phyloP scores from a whole-genome alignment of 2,113 vertebrate species.

The Colossoma macropomum region DNA sequence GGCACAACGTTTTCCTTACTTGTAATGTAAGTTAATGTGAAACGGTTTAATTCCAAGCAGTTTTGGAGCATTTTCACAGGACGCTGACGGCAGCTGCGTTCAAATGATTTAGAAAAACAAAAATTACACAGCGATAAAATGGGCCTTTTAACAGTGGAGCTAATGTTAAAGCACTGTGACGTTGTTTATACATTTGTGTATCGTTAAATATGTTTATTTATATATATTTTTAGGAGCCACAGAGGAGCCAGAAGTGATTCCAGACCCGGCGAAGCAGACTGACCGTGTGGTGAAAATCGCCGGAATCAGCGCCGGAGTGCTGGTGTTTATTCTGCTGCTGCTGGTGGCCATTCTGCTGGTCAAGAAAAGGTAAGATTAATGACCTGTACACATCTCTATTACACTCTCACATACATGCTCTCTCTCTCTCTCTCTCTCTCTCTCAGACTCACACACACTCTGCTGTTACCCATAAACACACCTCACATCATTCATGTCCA shows the following conservation, averaged over 20 bases:
- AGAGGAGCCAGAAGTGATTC: slow-evolving; percentile 96
- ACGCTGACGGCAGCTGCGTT: too few relatives aligned
- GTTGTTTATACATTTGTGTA: too few relatives aligned
- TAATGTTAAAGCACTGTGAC: too few relatives aligned
- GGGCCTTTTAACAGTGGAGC: too few relatives aligned
- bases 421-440: neutral
- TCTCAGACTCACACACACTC: neutral
- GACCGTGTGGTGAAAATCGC: slow-evolving; percentile 98
- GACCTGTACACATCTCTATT: neutral
- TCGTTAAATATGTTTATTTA: neutral
- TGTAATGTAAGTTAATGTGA: too few relatives aligned
- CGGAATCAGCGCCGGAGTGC: slow-evolving; percentile 93
- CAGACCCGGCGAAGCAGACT: slow-evolving; percentile 94
- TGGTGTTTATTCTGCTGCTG: slow-evolving; percentile 94
- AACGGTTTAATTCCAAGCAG: too few relatives aligned
- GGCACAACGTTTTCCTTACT: too few relatives aligned
- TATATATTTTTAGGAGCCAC: slow-evolving; percentile 84
- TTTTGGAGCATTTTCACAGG: too few relatives aligned
- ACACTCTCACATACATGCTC: neutral
- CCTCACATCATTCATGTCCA: slow-evolving; percentile 20
- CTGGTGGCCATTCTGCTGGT: slow-evolving; percentile 93
- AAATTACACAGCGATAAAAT: too few relatives aligned
- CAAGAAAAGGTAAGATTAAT: slow-evolving; percentile 90
- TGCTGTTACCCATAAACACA: neutral
- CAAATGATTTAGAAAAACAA: too few relatives aligned